Evolutionary conservation across 2,797 vertebrate genomes (phyloP), one percentile per base, ranked within the genome.

Genomic region (Nannoperca obscura): DNA sequence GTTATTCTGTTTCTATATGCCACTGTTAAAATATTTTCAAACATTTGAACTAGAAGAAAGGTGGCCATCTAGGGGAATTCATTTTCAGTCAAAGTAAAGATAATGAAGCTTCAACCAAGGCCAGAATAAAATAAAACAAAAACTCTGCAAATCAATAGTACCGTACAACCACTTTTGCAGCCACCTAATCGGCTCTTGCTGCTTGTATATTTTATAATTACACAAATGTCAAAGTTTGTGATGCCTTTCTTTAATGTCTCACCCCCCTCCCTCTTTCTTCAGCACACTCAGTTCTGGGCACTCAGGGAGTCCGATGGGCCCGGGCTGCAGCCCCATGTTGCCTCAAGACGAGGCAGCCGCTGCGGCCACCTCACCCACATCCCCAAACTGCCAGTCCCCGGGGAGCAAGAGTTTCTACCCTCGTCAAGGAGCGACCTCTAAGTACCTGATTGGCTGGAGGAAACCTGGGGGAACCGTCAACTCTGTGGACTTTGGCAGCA

Each of bases 371-470:
- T 92, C 93, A 22, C 92, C 94, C 46, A 90, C 96, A 30, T 96
- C 96, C 44, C 96, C 95, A 14, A 95, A 93, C 62, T 94, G 95
- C 20, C 96, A 96, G 55, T 96, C 96, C 0, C 96, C 97, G 0
- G 97, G 96, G 44, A 94, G 96, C 76, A 97, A 98, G 91, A 99
- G 96, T 85, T 99, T 98, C 96, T 99, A 99, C 91, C 97, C 98
- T 34, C 97, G 98, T 63, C 98, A 99, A 89, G 98, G 98, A 47
- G 97, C 98, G 50, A 99, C 98, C 61, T 99, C 98, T 76, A 99
- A 99, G 94, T 99, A 97, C 92, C 95, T 99, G 85, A 99, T 99
- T 2, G 98, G 98, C 91, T 99, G 98, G 98, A 98, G 96, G 90
- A 99, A 99, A 86, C 98, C 98, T 0, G 98, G 98, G 82, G 96